Percentiles rank a stretch among this genome's conserved stretches.
Evolutionary conservation across 2,888 invertebrate genomes (phyloP).

Genomic region (Mycalesis mineus): DNA sequence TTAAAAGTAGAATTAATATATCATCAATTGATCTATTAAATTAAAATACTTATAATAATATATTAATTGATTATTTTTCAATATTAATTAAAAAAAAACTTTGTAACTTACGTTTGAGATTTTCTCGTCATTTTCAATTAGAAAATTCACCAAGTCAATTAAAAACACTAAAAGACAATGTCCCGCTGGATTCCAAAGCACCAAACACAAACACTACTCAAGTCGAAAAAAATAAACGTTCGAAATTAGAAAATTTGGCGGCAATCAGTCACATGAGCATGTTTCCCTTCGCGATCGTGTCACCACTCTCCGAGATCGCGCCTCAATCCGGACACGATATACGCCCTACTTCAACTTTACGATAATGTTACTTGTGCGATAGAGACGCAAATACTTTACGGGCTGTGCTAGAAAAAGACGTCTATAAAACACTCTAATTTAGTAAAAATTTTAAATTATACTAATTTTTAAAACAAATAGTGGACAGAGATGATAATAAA

Average conservation of each 20-base stretch:
- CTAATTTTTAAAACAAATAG: neutral
- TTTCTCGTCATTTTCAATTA: constrained; percentile 33
- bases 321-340: constrained; percentile 61
- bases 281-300: constrained; percentile 68
- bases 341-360: constrained; percentile 73
- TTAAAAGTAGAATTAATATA: too few species aligned
- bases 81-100: constrained; percentile 23
- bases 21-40: neutral
- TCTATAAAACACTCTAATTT: neutral
- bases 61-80: neutral
- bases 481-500: neutral
- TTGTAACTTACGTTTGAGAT: constrained; percentile 34
- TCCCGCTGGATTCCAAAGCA: constrained; percentile 30
- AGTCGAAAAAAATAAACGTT: constrained; percentile 41
- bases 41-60: neutral
- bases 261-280: constrained; percentile 69
- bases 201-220: constrained; percentile 43
- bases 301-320: constrained; percentile 71
- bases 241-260: constrained; percentile 60
- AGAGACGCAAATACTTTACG: constrained; percentile 44
- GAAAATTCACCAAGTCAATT: constrained; percentile 17
- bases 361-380: constrained; percentile 49
- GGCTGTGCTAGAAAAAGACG: constrained; percentile 16
- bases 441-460: neutral
- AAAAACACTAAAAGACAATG: constrained; percentile 30